A percentile compares a stretch with the other conserved stretches of the same genome.
Conservation (phyloP, 2,888 invertebrate species). For the Lasioglossum oenotherae region DNA sequence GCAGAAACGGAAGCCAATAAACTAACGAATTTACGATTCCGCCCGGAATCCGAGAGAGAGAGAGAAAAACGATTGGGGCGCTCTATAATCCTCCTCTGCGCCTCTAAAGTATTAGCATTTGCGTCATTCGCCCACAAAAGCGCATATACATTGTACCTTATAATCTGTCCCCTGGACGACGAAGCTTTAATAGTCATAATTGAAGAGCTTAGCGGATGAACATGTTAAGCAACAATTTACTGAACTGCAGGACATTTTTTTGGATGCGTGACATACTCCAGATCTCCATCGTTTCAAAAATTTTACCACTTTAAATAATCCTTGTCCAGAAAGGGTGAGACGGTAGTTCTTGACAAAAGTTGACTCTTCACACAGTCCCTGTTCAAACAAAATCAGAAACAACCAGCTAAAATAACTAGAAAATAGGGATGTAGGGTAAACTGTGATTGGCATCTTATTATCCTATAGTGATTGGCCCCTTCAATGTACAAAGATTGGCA, state of each 20-base stretch:
- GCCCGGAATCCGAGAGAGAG: background rate
- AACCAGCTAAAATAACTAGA: background rate
- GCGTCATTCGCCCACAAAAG: background rate
- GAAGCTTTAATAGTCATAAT: background rate
- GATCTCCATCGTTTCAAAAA: too few relatives aligned
- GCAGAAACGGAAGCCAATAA: slow-evolving; percentile 17
- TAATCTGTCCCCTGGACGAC: background rate
- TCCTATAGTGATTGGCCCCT: too few relatives aligned
- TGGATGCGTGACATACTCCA: too few relatives aligned
- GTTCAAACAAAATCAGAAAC: background rate
- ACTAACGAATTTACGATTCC: slow-evolving; percentile 19
- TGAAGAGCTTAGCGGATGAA: background rate
- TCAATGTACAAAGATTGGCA: too few relatives aligned
- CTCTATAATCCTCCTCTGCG: background rate
- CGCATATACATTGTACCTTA: background rate
- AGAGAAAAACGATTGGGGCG: background rate
- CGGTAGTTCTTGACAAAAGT: background rate
- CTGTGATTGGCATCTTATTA: too few relatives aligned
- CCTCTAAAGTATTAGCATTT: background rate
- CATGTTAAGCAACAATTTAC: too few relatives aligned
- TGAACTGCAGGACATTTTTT: too few relatives aligned
- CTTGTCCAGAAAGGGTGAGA: too few relatives aligned
- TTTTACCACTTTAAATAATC: too few relatives aligned
- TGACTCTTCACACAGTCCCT: background rate
- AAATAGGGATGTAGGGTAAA: too few relatives aligned